Evolutionary conservation across 2,113 vertebrate species (phyloP), one percentile per base, ranked within the genome.

Genomic region (Varanus komodoensis): DNA sequence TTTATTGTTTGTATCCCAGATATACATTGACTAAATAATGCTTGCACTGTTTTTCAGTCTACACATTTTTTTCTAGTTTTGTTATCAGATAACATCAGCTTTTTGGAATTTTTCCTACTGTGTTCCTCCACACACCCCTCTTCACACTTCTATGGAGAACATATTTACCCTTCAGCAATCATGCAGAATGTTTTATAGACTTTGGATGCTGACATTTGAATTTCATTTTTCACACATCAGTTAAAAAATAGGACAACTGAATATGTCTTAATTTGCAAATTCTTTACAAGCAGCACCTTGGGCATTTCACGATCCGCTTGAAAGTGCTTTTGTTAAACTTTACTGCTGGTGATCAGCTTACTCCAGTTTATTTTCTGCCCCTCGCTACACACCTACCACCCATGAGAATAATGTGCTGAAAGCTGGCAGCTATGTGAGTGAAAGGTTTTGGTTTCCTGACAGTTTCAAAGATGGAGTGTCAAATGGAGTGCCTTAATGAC

Each of bases 151-250:
- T 80, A 84, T 14, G 83, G n/a, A 89, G 69, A 86, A 44, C 75
- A 79, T 89, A 29, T 82, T 94, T 93, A 85, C 78, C 21, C 84
- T 73, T 71, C 91, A 50, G 79, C 86, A 90, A 19, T 92, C 81
- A 48, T 77, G 57, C 80, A 0, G 3, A 32, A n/a, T 93, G 82
- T 91, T 91, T 38, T 88, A 84, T 38, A 11, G 69, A 69, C 27
- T 83, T 38, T 86, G 87, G 77, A 75, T 90, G 78, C 91, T 94
- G 93, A 54, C 88, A 82, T 68, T 84, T 84, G 38, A 77, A 0
- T 11, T 77, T 73, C 57, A 15, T 88, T 94, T 91, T 44, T 89
- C 44, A 38, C 68, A 11, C 54, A 25, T 92, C 44, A 52, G 44
- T 94, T 89, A 88, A 57, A 89, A 75, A 91, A 67, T 14, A 50